A percentile compares a stretch with the other conserved stretches of the same genome.
Evolutionary conservation across 2,113 vertebrate genomes (phyloP).

Genomic region (Tautogolabrus adspersus): DNA sequence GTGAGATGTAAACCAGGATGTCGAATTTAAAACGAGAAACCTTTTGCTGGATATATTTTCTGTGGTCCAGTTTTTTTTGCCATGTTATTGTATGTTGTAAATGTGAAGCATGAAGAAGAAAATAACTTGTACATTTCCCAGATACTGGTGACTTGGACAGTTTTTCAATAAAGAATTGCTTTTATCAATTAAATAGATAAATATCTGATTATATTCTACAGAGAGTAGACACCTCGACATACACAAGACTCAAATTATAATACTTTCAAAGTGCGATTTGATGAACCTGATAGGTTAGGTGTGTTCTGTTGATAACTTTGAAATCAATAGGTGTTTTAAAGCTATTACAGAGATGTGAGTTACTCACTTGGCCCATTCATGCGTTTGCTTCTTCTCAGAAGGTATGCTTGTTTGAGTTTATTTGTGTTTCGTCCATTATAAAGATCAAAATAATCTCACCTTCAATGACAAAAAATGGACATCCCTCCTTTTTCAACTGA

Average conservation of each 20-base stretch:
- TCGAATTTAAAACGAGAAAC: neutral
- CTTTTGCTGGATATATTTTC: neutral
- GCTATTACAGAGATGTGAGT: neutral
- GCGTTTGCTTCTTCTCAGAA: too few species aligned
- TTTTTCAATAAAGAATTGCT: neutral
- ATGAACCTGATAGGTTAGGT: too few species aligned
- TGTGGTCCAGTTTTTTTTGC: neutral
- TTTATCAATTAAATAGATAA: neutral
- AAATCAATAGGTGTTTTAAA: too few species aligned
- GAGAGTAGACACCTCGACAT: too few species aligned
- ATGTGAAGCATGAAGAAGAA: neutral
- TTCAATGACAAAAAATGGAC: neutral
- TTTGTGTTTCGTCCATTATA: neutral
- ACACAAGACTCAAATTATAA: too few species aligned
- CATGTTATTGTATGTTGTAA: neutral
- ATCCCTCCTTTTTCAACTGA: neutral
- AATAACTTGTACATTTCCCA: neutral
- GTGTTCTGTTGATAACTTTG: too few species aligned
- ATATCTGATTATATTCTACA: too few species aligned
- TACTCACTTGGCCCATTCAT: neutral
- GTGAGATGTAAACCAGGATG: slow-evolving; percentile 2
- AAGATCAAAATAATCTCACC: neutral
- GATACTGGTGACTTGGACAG: neutral
- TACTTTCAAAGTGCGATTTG: too few species aligned
- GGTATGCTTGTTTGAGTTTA: neutral